These are phyloP conservation scores for Pachyramphus minor DNA, from an alignment of 2,113 vertebrate genomes.

Conservation along the genomic window DNA sequence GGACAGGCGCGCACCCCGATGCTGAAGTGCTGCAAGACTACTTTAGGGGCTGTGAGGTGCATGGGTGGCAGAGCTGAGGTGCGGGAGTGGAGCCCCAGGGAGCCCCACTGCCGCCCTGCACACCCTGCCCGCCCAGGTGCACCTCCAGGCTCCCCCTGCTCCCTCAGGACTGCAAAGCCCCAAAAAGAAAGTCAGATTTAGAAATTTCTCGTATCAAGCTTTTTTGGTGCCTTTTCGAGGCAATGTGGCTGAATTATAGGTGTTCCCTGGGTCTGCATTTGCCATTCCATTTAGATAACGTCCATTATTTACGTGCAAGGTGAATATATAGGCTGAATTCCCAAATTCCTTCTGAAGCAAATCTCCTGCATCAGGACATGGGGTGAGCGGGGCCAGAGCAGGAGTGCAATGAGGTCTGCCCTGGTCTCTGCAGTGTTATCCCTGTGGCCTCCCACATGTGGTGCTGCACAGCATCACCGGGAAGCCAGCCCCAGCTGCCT, in stretches of 20 bases:
- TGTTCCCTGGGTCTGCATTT: not conserved
- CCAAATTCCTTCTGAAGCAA: not conserved
- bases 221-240: not conserved
- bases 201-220: not conserved
- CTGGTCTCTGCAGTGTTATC: not conserved
- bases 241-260: not conserved
- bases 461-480: not conserved
- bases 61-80: not conserved
- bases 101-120: rapidly evolving
- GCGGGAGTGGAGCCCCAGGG: rapidly evolving
- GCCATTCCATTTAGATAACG: not conserved
- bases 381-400: not conserved
- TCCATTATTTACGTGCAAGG: not conserved
- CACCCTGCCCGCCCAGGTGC: rapidly evolving
- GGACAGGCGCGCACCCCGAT: not conserved
- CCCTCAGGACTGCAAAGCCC: not conserved
- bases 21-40: not conserved
- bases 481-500: not conserved
- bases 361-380: not conserved
- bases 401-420: not conserved
- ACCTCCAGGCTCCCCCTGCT: not conserved
- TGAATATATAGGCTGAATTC: not conserved
- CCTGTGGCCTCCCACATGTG: rapidly evolving
- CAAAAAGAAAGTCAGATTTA: not conserved
- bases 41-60: not conserved